Conservation (phyloP, 2,888 invertebrate genomes). For the Apamea crenata region DNA sequence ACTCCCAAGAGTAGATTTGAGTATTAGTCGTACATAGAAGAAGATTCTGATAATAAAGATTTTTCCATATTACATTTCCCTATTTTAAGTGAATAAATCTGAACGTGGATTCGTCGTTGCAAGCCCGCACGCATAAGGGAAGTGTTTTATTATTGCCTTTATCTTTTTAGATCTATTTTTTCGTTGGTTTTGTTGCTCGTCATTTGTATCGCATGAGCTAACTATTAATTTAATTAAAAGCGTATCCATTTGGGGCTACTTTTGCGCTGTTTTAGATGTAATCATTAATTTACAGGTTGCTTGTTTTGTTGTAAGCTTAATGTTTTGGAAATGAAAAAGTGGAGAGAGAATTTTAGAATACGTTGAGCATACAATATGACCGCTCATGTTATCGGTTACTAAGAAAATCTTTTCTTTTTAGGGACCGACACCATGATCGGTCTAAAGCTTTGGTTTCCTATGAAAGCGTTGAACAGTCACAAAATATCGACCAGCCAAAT, state of each 20-base stretch:
- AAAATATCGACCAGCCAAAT: too few relatives aligned
- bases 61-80: too few relatives aligned
- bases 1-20: too few relatives aligned
- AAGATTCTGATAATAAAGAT: too few relatives aligned
- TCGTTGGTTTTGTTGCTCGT: slow-evolving; percentile 84
- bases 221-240: slow-evolving; percentile 89
- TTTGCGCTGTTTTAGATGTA: slow-evolving; percentile 80
- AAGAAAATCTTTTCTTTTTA: too few relatives aligned
- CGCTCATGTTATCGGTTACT: too few relatives aligned
- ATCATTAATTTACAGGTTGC: slow-evolving; percentile 80
- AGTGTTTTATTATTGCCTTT: slow-evolving; percentile 89
- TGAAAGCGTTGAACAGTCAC: too few relatives aligned
- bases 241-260: slow-evolving; percentile 81
- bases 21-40: too few relatives aligned
- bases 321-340: slow-evolving; percentile 66
- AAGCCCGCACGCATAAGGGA: slow-evolving; percentile 78
- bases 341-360: slow-evolving; percentile 18
- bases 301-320: slow-evolving; percentile 64
- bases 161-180: slow-evolving; percentile 86
- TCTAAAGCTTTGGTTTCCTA: too few relatives aligned
- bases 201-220: slow-evolving; percentile 87
- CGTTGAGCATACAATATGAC: not conserved
- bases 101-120: slow-evolving; percentile 62
- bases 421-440: too few relatives aligned
- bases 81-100: not conserved